Base-by-base conservation (phyloP, 2,113 vertebrate species). In the Lucifuga dentata region DNA sequence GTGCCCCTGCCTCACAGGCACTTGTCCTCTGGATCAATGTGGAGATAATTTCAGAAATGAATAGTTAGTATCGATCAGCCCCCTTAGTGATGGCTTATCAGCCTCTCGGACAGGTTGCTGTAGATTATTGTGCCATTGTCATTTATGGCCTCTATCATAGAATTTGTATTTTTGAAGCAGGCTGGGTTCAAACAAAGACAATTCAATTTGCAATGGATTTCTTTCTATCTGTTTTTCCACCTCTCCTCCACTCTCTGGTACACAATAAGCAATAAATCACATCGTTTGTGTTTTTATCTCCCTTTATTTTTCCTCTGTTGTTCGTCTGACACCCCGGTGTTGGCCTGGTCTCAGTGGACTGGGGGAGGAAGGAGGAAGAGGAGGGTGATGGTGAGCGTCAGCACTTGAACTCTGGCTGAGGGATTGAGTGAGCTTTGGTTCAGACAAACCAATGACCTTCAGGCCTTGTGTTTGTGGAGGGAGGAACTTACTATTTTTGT, bases 31-130 rank as follows among this genome's bases (percentile, higher is more conserved):
- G 95, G 95, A 98, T 99, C 98, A 98, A 98, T 98, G 96, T 94
- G 95, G 93, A 98, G 98, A 99, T 99, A 95, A 99, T 99, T 98
- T 97, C 93, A 98, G 94, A 98, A 99, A 99, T 99, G 95, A 99
- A 99, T 98, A 98, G 96, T 98, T 98, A 97, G 96, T 95, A 98
- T 99, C 92, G 98, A 99, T 95, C 92, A 93, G 91, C 91, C 92
- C 57, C 91, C 74, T 89, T 89, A 91, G 95, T 89, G 94, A 93
- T 93, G 94, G 86, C 95, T 97, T 96, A 96, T 96, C 97, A 94
- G 95, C 83, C 90, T 92, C 91, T 76, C 60, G 84, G 93, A 95
- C 94, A 94, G 92, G 94, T 93, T 88, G 90, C 91, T 87, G 94
- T 92, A 93, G 95, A 96, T 96, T 95, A 95, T 97, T 96, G 95